Conservation (phyloP, 2,797 vertebrate genomes). For the Myripristis jacobus region DNA sequence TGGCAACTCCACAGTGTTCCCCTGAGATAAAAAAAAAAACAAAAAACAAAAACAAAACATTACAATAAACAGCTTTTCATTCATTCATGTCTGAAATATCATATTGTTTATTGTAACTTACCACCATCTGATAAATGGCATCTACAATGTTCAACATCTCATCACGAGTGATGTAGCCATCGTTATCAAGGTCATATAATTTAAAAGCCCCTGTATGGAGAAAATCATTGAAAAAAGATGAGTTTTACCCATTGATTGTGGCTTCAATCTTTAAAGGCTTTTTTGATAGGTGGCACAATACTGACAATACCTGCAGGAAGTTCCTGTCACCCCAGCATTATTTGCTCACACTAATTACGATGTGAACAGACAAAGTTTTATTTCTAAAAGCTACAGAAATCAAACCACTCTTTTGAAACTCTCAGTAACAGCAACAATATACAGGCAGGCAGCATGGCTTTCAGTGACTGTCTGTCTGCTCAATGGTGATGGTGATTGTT, state of each 20-base stretch:
- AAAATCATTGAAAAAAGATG: constrained; percentile 23
- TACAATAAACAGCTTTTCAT: constrained; percentile 13
- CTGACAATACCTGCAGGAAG: neutral
- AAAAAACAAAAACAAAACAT: constrained; percentile 29
- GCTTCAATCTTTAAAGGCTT: neutral
- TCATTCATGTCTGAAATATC: neutral
- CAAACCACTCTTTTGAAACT: neutral
- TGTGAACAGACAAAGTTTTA: neutral
- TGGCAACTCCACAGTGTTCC: constrained; percentile 97
- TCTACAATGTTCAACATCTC: constrained; percentile 99
- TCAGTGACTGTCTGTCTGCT: neutral
- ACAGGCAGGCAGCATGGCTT: constrained; percentile 8
- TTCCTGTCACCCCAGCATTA: constrained; percentile 1
- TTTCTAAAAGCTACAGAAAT: neutral
- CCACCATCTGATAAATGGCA: constrained; percentile 99
- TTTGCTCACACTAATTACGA: constrained; percentile 18
- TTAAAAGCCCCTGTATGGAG: constrained; percentile 94
- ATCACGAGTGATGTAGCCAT: constrained; percentile 97
- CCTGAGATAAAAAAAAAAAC: constrained; percentile 79
- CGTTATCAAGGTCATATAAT: constrained; percentile 96
- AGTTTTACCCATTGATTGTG: neutral
- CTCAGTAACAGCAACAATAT: neutral
- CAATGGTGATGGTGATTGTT: neutral
- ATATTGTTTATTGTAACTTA: constrained; percentile 76
- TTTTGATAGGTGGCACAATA: neutral